Base-by-base conservation (phyloP, 2,888 invertebrate genomes). In the Eurytoma adleriae region DNA sequence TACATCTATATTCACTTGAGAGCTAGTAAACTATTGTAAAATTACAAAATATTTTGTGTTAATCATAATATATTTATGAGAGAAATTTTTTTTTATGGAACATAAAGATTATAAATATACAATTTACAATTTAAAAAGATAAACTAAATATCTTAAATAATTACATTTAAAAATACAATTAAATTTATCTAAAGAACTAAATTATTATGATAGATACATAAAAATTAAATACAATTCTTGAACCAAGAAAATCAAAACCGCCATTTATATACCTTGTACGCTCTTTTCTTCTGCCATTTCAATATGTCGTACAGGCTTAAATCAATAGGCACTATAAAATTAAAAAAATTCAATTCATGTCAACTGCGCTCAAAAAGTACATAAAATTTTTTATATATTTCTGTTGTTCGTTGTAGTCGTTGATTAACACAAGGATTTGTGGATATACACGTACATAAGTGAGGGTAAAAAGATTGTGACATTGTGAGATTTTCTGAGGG, bases 251-350 rank as follows among this genome's bases (percentile, higher is more conserved):
- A 61, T 59, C 59, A 59, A 70, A 70, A 70, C 24, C 27, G 20
- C 5, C 24, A 67, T 13, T 10, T 24, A 66, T 50, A 18, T 20
- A 20, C 18, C 67, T 52, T 52, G 14, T 14, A 52, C 52, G 73
- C 79, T 57, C 52, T 68, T 40, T 56, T 67, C 30, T 66, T 68
- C 48, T 56, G 67, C 27, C 24, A 18, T 20, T 79, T 74, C 74
- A 20, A 57, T 50, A 14, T 68, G 50, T 78, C 78, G 59, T 78
- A 71, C 61, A 24, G 52, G 56, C 68, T 68, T 68, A 68, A 68
- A 40, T 73, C 72, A 61, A 62, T 62, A n/a, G 73, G 62, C 54
- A 79, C 78, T 79, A 50, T 14, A 71, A 67, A 75, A 48, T 70
- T 30, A 74, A 57, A 64, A 61, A 69, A 57, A 59, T 59, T 40